phyloP scores from a whole-genome alignment of 2,888 invertebrate species.

The Nudaria mundana region DNA sequence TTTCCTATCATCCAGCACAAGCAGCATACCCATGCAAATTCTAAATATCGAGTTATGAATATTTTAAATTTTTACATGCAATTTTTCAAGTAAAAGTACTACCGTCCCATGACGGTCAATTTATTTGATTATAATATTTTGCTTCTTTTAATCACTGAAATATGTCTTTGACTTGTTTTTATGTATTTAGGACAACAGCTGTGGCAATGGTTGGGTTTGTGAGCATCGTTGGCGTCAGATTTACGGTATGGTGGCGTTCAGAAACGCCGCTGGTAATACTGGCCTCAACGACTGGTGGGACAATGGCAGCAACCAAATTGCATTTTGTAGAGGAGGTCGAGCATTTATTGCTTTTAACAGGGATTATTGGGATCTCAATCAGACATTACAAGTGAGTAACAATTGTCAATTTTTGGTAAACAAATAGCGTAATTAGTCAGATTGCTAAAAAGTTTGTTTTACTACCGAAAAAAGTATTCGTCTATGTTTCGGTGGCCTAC shows the following conservation, averaged over 20 bases:
- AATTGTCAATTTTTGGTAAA: neutral
- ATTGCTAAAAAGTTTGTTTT: too few relatives aligned
- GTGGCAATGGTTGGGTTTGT: constrained; percentile 87
- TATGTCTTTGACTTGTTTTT: neutral
- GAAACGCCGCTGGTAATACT: constrained; percentile 82
- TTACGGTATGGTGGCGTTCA: constrained; percentile 86
- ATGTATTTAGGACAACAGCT: constrained; percentile 38
- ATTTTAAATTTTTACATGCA: too few relatives aligned
- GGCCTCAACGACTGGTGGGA: constrained; percentile 86
- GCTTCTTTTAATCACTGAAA: too few relatives aligned
- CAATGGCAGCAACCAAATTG: constrained; percentile 87
- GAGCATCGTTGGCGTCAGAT: constrained; percentile 91
- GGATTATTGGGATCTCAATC: constrained; percentile 70
- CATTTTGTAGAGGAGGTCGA: constrained; percentile 82
- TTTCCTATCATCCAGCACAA: too few relatives aligned
- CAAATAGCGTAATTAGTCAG: neutral
- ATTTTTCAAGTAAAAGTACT: too few relatives aligned
- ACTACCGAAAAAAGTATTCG: too few relatives aligned
- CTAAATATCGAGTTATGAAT: too few relatives aligned
- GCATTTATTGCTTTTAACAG: constrained; percentile 84
- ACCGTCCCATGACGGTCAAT: too few relatives aligned
- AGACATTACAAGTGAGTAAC: constrained; percentile 67
- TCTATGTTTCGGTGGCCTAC: too few relatives aligned
- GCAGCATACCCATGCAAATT: too few relatives aligned
- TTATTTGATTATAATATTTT: too few relatives aligned